Evolutionary conservation across 2,113 vertebrate genomes (phyloP), one percentile per base, ranked within the genome.

Genomic region (Desmodus rotundus): DNA sequence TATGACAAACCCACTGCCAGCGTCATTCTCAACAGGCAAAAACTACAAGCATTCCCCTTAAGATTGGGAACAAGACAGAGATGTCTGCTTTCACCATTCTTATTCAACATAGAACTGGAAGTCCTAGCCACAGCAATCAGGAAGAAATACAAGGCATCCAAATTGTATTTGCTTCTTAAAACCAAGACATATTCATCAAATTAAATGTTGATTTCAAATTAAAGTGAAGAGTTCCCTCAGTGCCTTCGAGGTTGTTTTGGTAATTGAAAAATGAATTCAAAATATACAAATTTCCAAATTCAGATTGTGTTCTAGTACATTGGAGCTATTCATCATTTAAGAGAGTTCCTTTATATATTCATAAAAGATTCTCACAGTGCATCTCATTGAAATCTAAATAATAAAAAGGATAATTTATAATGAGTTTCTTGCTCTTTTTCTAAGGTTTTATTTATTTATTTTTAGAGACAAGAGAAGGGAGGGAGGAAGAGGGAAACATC

Each of bases 311-410:
- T 89, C 10, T 82, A 33, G 65, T 81, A 41, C 26, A 91, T 87
- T 85, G 63, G 45, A 88, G 33, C 87, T 82, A 22, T n/a, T 70
- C 12, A 15, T 50, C 26, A 93, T 87, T 82, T 52, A 77, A 87
- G 80, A 96, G 31, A 91, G 16, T 68, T 47, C 14, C 19, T 95
- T 93, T 68, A 41, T 61, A 16, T 89, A 38, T 68, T 91, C 41
- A 74, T 82, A 33, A 74, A 72, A 89, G 58, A 87, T 85, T 89
- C 31, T 87, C 54, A 43, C 3, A 58, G 38, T 24, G 31, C 14
- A 91, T 92, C 45, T 94, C 24, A 65, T 77, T 92, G 61, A 89
- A 38, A 67, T 83, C 28, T 87, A 22, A 97, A 50, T 89, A 65
- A 85, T 85, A 82, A 74, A 88, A 83, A 33, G 17, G 91, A 80